phyloP scores from a whole-genome alignment of 2,113 vertebrate genomes.

The Elephas maximus region DNA sequence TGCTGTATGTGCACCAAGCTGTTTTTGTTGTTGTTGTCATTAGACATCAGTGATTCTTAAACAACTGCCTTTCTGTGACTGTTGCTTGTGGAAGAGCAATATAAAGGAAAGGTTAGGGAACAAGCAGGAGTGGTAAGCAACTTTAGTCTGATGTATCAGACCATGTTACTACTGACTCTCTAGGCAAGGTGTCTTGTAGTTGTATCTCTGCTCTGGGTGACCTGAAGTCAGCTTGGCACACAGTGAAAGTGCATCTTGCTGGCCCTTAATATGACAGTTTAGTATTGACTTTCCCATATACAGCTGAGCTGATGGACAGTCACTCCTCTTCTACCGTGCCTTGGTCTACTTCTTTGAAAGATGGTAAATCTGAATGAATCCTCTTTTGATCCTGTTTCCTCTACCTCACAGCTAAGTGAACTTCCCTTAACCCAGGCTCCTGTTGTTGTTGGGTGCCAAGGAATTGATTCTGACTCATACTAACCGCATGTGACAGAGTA shows the following conservation, averaged over 20 bases:
- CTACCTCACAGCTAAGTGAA: neutral
- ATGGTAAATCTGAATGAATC: neutral
- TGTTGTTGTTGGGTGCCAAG: neutral
- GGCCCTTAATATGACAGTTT: neutral
- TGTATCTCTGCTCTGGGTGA: neutral
- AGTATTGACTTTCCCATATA: neutral
- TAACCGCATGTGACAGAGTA: neutral
- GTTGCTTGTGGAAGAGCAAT: neutral
- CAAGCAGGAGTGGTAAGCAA: neutral
- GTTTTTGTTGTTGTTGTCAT: neutral
- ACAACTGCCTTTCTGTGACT: neutral
- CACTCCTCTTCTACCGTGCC: neutral
- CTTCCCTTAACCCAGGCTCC: neutral
- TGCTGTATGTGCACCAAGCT: neutral
- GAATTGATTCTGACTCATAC: neutral
- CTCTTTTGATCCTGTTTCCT: neutral
- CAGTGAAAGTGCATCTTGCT: neutral
- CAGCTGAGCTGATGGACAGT: neutral
- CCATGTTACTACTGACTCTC: neutral
- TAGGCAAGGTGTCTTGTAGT: neutral
- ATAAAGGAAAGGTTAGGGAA: neutral
- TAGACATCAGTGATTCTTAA: neutral
- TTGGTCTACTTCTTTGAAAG: neutral
- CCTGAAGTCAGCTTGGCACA: neutral
- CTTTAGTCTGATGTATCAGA: neutral